Conservation (phyloP, 2,797 vertebrate genomes). For the Melanotaenia parkinsoni region DNA sequence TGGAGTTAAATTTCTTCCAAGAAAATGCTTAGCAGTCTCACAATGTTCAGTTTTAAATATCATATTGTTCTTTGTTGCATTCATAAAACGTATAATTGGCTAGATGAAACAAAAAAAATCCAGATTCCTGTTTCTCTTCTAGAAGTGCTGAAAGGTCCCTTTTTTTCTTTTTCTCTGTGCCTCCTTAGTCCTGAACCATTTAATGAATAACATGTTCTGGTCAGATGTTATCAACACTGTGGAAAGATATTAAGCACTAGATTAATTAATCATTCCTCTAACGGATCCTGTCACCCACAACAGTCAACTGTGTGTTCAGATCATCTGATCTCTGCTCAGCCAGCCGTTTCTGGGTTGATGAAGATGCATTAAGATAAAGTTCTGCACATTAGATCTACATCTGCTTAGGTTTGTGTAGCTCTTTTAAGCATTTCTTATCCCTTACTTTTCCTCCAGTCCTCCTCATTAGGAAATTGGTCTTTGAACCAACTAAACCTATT, state of each 20-base stretch:
- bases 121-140: background rate
- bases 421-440: slow-evolving; percentile 21
- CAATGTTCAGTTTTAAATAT: background rate
- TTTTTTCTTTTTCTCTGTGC: slow-evolving; percentile 17
- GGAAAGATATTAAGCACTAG: slow-evolving; percentile 44
- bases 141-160: slow-evolving; percentile 35
- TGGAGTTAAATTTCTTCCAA: slow-evolving; percentile 39
- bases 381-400: background rate
- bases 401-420: slow-evolving; percentile 27
- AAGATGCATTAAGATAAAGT: slow-evolving; percentile 37
- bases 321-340: slow-evolving; percentile 29
- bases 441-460: slow-evolving; percentile 1
- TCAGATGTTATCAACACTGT: slow-evolving; percentile 42
- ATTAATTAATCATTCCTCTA: slow-evolving; percentile 70
- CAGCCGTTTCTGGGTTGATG: background rate
- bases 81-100: slow-evolving; percentile 18
- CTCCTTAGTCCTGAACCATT: slow-evolving; percentile 22
- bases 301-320: slow-evolving; percentile 29
- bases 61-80: slow-evolving; percentile 22
- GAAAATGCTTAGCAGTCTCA: slow-evolving; percentile 8
- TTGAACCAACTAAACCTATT: slow-evolving; percentile 46
- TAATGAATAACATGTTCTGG: slow-evolving; percentile 37
- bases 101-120: background rate
- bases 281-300: slow-evolving; percentile 30
- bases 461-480: slow-evolving; percentile 57